These are phyloP conservation scores for Procapra przewalskii DNA, from an alignment of 2,113 vertebrate species.

Conservation along the genomic window DNA sequence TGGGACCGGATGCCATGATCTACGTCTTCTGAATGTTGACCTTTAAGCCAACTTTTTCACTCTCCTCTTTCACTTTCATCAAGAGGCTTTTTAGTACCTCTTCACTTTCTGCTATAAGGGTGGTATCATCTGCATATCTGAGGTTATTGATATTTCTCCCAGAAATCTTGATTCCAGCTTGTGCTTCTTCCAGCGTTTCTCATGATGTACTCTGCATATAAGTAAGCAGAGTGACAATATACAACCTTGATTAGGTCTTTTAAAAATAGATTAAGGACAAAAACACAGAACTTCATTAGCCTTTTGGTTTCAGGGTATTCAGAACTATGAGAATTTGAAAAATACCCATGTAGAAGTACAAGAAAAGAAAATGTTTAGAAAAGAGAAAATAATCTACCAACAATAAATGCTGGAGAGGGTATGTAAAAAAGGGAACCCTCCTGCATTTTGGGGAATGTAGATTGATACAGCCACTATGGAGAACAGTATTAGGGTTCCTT, in stretches of 20 bases:
- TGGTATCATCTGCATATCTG: too few species aligned
- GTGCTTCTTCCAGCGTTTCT: too few species aligned
- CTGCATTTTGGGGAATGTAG: not conserved
- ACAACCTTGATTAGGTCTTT: not conserved
- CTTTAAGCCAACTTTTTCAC: too few species aligned
- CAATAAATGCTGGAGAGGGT: not conserved
- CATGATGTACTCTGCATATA: too few species aligned
- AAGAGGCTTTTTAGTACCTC: too few species aligned
- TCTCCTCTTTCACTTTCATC: too few species aligned
- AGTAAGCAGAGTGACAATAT: too few species aligned
- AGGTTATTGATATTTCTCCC: too few species aligned
- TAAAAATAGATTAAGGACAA: not conserved
- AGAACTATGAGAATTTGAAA: not conserved
- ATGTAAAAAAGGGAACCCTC: not conserved
- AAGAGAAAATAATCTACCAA: not conserved
- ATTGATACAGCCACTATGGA: not conserved
- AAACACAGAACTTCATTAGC: not conserved
- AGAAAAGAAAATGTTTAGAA: not conserved
- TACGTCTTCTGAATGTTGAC: rapidly evolving
- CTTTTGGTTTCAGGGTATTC: not conserved
- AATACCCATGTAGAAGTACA: not conserved
- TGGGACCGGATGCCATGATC: too few species aligned
- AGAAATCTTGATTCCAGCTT: too few species aligned
- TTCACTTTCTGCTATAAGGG: too few species aligned
- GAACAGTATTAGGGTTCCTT: not conserved